phyloP scores from a whole-genome alignment of 2,797 vertebrate species.

The Paratrypauchen microcephalus region DNA sequence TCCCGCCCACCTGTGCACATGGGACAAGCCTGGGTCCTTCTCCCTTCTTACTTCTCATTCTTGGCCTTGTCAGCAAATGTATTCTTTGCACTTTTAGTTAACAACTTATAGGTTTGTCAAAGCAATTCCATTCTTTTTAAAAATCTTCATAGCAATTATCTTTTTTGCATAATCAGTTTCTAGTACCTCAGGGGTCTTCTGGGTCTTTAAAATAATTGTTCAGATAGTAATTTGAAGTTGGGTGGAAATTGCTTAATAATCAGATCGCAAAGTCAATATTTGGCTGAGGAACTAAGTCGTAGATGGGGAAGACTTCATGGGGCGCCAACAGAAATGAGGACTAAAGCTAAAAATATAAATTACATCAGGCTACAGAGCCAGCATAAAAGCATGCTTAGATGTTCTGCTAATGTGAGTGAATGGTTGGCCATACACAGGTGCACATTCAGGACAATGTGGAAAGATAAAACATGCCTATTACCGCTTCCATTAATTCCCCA shows the following conservation, averaged over 20 bases:
- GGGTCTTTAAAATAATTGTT: constrained; percentile 84
- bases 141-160: constrained; percentile 85
- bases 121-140: constrained; percentile 80
- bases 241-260: constrained; percentile 83
- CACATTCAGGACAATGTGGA: constrained; percentile 19
- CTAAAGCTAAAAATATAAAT: constrained; percentile 61
- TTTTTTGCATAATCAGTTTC: constrained; percentile 80
- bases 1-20: constrained; percentile 77
- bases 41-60: constrained; percentile 58
- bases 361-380: constrained; percentile 45
- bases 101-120: constrained; percentile 82
- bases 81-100: constrained; percentile 78
- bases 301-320: constrained; percentile 72
- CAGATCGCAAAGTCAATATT: constrained; percentile 82
- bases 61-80: constrained; percentile 82
- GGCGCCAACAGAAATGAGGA: constrained; percentile 43
- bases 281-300: constrained; percentile 72
- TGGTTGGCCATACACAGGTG: constrained; percentile 25
- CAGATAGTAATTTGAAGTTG: constrained; percentile 80
- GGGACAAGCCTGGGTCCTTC: constrained; percentile 57
- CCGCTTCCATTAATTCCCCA: constrained; percentile 40
- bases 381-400: constrained; percentile 31
- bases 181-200: constrained; percentile 78
- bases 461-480: constrained; percentile 40
- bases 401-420: constrained; percentile 1